phyloP scores from a whole-genome alignment of 2,888 invertebrate genomes.

The Oasisia sp. region DNA sequence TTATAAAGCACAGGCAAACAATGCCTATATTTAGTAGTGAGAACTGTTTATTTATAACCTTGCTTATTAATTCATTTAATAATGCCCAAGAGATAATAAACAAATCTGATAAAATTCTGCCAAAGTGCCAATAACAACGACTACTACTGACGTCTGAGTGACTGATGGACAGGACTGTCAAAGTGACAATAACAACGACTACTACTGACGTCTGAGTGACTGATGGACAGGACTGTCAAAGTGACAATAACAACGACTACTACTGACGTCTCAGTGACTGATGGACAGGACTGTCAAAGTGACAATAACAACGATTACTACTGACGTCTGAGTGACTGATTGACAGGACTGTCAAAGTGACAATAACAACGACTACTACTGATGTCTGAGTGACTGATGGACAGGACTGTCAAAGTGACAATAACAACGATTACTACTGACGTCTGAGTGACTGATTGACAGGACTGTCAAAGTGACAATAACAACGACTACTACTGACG shows the following conservation, averaged over 20 bases:
- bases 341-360: too few species aligned
- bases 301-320: conserved; percentile 25
- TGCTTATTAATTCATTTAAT: too few species aligned
- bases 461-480: conserved; percentile 68
- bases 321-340: conserved; percentile 90
- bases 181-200: neutral
- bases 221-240: conserved; percentile 88
- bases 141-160: conserved; percentile 79
- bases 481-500: conserved; percentile 55
- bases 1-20: too few species aligned
- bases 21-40: too few species aligned
- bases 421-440: conserved; percentile 48
- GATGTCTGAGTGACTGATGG: too few species aligned
- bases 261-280: conserved; percentile 84
- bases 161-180: conserved; percentile 90
- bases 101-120: too few species aligned
- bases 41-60: too few species aligned
- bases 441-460: conserved; percentile 93
- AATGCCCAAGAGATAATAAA: too few species aligned
- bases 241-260: neutral
- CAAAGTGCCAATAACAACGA: neutral
- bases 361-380: too few species aligned
- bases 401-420: too few species aligned
- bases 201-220: conserved; percentile 82
- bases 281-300: conserved; percentile 84